Percentiles rank a stretch among this genome's conserved stretches.
phyloP scores from a whole-genome alignment of 2,113 vertebrate genomes.

The Ramphastos sulfuratus region DNA sequence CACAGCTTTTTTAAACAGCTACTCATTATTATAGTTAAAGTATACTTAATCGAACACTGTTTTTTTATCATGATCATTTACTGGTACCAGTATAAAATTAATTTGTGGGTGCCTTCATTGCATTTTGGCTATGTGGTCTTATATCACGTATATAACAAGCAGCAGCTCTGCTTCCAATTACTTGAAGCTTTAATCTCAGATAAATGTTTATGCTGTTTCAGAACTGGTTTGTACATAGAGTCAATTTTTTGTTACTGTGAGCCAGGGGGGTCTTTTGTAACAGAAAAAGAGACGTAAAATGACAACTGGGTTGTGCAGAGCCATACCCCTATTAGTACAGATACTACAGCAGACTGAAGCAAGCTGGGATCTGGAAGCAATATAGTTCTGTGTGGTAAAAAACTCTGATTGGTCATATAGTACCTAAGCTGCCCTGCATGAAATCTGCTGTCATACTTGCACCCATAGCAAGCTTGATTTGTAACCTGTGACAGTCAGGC shows the following conservation, averaged over 20 bases:
- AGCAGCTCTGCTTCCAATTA: constrained; percentile 13
- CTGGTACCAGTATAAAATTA: constrained; percentile 3
- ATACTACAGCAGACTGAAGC: neutral
- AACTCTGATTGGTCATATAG: accelerated
- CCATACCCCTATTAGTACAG: neutral
- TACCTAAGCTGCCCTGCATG: neutral
- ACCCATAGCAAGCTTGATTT: neutral
- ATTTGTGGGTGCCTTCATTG: neutral
- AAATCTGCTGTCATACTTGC: neutral
- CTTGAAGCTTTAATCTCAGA: constrained; percentile 25
- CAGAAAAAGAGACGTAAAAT: neutral
- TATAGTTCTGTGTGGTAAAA: neutral
- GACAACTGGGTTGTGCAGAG: neutral
- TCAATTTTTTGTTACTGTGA: neutral
- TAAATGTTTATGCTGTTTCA: neutral
- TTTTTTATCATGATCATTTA: neutral
- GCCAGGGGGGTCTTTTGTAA: neutral
- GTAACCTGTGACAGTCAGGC: neutral
- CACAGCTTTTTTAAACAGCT: neutral
- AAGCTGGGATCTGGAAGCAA: neutral
- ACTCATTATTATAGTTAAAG: neutral
- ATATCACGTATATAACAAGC: constrained; percentile 2
- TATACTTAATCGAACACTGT: neutral
- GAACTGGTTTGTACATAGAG: neutral
- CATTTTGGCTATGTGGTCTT: neutral